These are phyloP conservation scores for Tridacna crocea DNA, from an alignment of 2,888 invertebrate species.

Conservation along the genomic window DNA sequence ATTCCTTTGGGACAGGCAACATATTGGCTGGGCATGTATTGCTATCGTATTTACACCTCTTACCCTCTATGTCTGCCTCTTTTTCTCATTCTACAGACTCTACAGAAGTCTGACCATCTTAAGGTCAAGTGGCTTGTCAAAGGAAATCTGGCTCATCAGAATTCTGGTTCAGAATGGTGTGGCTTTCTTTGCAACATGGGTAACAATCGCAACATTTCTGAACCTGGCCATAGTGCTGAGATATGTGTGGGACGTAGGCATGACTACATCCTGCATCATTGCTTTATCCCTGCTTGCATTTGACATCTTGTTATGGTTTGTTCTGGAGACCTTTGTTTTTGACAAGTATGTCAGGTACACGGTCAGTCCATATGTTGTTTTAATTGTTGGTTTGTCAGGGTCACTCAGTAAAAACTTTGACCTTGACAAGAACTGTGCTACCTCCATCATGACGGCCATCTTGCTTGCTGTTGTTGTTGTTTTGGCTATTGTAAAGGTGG, in stretches of 20 bases:
- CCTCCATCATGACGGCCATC: slow-evolving; percentile 45
- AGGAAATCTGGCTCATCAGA: slow-evolving; percentile 77
- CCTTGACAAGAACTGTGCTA: slow-evolving; percentile 46
- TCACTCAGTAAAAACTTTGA: slow-evolving; percentile 65
- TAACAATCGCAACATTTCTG: slow-evolving; percentile 76
- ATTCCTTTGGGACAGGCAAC: slow-evolving; percentile 76
- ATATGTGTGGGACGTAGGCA: slow-evolving; percentile 55
- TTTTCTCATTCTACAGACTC: slow-evolving; percentile 69
- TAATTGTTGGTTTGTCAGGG: slow-evolving; percentile 73
- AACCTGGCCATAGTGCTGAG: slow-evolving; percentile 76
- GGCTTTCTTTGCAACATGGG: slow-evolving; percentile 80
- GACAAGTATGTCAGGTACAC: slow-evolving; percentile 76
- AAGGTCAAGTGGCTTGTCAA: slow-evolving; percentile 50
- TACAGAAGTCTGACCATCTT: slow-evolving; percentile 67
- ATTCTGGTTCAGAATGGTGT: slow-evolving; percentile 79
- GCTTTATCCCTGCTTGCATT: slow-evolving; percentile 68
- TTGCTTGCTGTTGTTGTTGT: slow-evolving; percentile 33
- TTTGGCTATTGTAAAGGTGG: slow-evolving; percentile 51
- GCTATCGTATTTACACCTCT: slow-evolving; percentile 65
- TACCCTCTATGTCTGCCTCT: slow-evolving; percentile 72
- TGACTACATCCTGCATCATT: slow-evolving; percentile 66
- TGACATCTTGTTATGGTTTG: slow-evolving; percentile 73
- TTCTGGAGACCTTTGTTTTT: slow-evolving; percentile 74
- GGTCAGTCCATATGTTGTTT: slow-evolving; percentile 72
- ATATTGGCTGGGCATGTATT: slow-evolving; percentile 63